Evolutionary conservation across 2,797 vertebrate species (phyloP).

Genomic region (Allobates femoralis): DNA sequence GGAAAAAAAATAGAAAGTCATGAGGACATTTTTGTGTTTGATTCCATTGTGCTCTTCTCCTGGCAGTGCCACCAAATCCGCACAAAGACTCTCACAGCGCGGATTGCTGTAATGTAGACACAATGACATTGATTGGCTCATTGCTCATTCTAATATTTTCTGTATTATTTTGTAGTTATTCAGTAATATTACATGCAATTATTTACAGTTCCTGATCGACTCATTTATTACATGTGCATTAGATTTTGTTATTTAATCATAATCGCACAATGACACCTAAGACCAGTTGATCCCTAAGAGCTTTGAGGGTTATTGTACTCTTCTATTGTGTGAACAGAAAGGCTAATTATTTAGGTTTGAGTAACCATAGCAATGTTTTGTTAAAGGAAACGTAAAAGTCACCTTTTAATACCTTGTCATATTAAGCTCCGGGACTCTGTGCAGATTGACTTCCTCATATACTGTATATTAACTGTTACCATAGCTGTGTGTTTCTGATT

Average conservation of each 20-base stretch:
- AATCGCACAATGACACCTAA: background rate
- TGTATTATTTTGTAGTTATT: too few species aligned
- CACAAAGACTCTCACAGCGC: constrained; percentile 46
- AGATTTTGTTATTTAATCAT: background rate
- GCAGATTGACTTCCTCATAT: background rate
- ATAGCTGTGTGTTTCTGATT: too few species aligned
- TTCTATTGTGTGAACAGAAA: background rate
- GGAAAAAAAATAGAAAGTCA: constrained; percentile 66
- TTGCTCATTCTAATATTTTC: background rate
- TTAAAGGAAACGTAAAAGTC: background rate
- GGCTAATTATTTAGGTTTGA: too few species aligned
- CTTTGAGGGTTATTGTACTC: background rate
- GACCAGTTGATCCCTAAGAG: background rate
- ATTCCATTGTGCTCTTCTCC: constrained; percentile 54
- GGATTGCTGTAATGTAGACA: background rate
- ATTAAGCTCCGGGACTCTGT: background rate
- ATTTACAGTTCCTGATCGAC: background rate
- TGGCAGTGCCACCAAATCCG: constrained; percentile 60
- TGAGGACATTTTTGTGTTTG: constrained; percentile 67
- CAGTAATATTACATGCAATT: too few species aligned
- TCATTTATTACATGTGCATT: background rate
- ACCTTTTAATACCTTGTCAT: background rate
- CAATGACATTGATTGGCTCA: constrained; percentile 12
- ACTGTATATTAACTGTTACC: background rate
- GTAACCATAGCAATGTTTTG: background rate